Evolutionary conservation across 2,797 vertebrate species (phyloP).

Genomic region (Eulemur rubriventer): DNA sequence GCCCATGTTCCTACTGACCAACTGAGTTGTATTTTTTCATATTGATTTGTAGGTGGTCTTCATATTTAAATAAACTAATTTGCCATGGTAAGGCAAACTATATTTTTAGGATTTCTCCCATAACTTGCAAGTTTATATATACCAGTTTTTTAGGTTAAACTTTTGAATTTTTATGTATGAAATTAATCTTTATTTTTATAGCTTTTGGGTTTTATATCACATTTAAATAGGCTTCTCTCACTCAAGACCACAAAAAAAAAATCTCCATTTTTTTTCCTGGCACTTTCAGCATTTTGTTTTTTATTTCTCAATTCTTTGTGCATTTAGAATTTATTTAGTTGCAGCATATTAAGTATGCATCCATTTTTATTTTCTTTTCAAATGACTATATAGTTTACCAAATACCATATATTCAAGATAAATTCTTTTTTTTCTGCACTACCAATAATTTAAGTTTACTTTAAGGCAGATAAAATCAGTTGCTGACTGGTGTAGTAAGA

Average conservation of each 20-base stretch:
- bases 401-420: not conserved
- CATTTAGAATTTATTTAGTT: conserved; percentile 14
- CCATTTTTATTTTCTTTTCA: conserved; percentile 22
- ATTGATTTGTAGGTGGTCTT: not conserved
- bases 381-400: not conserved
- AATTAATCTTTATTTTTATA: not conserved
- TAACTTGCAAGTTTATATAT: conserved; percentile 19
- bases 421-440: conserved; percentile 41
- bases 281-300: not conserved
- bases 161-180: conserved; percentile 12
- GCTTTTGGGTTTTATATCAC: not conserved
- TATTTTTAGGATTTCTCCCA: conserved; percentile 22
- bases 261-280: not conserved
- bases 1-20: not conserved
- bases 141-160: not conserved
- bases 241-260: not conserved
- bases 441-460: conserved; percentile 81
- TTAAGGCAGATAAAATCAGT: conserved; percentile 72
- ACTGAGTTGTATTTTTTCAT: not conserved
- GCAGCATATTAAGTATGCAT: not conserved
- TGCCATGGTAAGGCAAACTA: not conserved
- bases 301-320: not conserved
- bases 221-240: conserved; percentile 38
- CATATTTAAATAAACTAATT: conserved; percentile 31
- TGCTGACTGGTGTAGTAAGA: conserved; percentile 49